Conservation (phyloP, 1,140 invertebrate genomes). For the Dinoponera quadriceps region DNA sequence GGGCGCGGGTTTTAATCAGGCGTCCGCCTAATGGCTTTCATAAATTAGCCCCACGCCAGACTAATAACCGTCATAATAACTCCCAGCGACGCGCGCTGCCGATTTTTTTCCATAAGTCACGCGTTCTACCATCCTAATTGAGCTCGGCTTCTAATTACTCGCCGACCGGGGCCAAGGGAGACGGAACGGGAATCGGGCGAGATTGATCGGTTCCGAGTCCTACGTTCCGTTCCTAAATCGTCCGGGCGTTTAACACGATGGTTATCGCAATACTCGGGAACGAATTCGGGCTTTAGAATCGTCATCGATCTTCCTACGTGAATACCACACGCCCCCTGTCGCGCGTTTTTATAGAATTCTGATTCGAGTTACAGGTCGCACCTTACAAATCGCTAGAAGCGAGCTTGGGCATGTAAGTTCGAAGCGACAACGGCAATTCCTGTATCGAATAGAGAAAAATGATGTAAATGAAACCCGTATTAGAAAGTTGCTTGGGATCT, state of each 20-base stretch:
- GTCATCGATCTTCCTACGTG: neutral
- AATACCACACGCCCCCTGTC: neutral
- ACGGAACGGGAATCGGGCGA: conserved; percentile 3
- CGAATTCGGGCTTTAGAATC: neutral
- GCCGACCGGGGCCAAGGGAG: conserved; percentile 26
- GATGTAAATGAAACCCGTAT: too few relatives aligned
- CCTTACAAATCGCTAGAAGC: too few relatives aligned
- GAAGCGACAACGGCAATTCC: too few relatives aligned
- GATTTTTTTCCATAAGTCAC: conserved; percentile 47
- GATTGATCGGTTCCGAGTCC: conserved; percentile 16
- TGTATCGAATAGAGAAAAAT: too few relatives aligned
- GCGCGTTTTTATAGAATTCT: neutral
- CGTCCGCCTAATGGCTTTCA: conserved; percentile 33
- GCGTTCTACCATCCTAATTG: conserved; percentile 43
- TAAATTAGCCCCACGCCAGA: conserved; percentile 34
- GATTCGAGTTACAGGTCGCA: too few relatives aligned
- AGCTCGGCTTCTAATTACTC: conserved; percentile 43
- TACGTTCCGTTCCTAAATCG: neutral
- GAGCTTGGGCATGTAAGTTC: too few relatives aligned
- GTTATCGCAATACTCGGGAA: neutral
- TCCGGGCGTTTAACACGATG: neutral
- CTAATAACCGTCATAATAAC: conserved; percentile 48
- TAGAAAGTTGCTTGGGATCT: too few relatives aligned
- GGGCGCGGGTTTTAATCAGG: conserved; percentile 31
- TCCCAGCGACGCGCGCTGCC: conserved; percentile 34